These are phyloP conservation scores for Formica selysi DNA, from an alignment of 1,140 invertebrate genomes.

Conservation along the genomic window DNA sequence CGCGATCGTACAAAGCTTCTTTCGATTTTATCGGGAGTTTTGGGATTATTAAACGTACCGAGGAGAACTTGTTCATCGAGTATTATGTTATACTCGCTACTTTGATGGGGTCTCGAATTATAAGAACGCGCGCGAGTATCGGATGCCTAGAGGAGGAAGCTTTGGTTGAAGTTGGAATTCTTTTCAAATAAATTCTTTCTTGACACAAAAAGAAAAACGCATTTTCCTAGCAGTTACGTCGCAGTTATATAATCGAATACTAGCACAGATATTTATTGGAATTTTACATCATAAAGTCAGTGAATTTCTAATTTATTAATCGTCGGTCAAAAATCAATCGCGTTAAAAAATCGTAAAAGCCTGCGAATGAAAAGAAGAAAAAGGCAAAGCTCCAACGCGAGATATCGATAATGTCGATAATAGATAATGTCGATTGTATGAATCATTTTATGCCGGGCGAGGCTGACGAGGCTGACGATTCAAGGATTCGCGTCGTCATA, in stretches of 20 bases:
- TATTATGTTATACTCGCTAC: background rate
- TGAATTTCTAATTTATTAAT: background rate
- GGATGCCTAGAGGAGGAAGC: background rate
- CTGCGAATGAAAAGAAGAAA: background rate
- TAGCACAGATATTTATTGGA: background rate
- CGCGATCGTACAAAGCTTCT: background rate
- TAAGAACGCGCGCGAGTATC: constrained; percentile 20
- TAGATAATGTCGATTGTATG: constrained; percentile 13
- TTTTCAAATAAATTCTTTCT: background rate
- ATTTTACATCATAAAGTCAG: background rate
- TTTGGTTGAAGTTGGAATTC: background rate
- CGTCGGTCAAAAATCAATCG: background rate
- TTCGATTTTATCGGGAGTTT: background rate
- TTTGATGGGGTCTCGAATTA: background rate
- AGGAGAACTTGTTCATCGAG: background rate
- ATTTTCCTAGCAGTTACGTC: background rate
- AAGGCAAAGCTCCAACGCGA: background rate
- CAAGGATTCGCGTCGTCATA: constrained; percentile 30
- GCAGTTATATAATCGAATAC: background rate
- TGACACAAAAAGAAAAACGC: background rate
- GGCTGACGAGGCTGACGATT: constrained; percentile 1
- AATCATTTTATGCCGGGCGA: constrained; percentile 24
- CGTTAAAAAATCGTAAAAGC: background rate
- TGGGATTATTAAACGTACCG: background rate
- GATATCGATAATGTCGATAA: too few relatives aligned